Evolutionary conservation across 1,140 invertebrate genomes (phyloP).

Genomic region (Oncopodura yosiiana): DNA sequence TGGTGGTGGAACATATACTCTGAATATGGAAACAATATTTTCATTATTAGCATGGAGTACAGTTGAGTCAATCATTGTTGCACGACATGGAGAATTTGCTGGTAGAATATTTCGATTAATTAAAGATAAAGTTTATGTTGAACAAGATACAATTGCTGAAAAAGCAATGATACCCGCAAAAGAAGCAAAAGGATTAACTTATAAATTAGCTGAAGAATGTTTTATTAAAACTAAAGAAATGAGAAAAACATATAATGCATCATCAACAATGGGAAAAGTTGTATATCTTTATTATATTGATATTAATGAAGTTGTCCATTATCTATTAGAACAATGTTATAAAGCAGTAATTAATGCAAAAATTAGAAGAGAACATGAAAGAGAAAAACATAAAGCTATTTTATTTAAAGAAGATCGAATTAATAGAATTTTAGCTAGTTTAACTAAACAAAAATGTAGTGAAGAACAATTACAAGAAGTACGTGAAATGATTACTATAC

Average conservation of each 20-base stretch:
- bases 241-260: conserved; percentile 28
- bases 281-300: conserved; percentile 31
- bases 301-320: conserved; percentile 20
- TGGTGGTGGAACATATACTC: conserved; percentile 13
- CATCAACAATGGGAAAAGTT: conserved; percentile 22
- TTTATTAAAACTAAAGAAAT: conserved; percentile 34
- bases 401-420: conserved; percentile 25
- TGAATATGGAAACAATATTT: conserved; percentile 16
- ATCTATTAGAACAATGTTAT: conserved; percentile 19
- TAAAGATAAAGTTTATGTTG: conserved; percentile 28
- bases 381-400: conserved; percentile 12
- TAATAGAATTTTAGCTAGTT: conserved; percentile 22
- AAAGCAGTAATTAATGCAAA: conserved; percentile 22
- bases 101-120: conserved; percentile 34
- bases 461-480: conserved; percentile 31
- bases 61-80: conserved; percentile 26
- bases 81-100: conserved; percentile 30
- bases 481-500: conserved; percentile 28
- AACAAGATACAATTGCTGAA: conserved; percentile 30
- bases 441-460: conserved; percentile 17
- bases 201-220: conserved; percentile 29
- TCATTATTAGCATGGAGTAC: conserved; percentile 21
- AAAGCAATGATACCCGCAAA: conserved; percentile 34
- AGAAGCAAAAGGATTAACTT: conserved; percentile 32
- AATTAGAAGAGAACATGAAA: conserved; percentile 7